Base-by-base conservation (phyloP, 2,888 invertebrate species). In the Schizaphis graminum region DNA sequence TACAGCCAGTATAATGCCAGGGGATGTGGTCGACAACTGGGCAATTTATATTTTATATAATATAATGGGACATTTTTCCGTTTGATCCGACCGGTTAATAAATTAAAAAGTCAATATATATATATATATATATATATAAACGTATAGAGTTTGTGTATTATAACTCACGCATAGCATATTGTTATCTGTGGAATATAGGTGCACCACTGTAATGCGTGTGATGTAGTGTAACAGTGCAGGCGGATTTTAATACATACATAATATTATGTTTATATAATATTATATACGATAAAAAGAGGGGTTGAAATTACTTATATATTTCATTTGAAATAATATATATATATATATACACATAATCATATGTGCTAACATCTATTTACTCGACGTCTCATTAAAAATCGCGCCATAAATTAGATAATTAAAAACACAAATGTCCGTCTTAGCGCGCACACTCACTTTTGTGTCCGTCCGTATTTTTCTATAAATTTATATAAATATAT, bases 361-460 rank as follows among this genome's bases (percentile, higher is more conserved):
- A 85, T 61, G n/a, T 8, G 21, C 88, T n/a, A 61, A 92, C 88
- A 92, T 41, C 53, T 89, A n/a, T n/a, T n/a, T n/a, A 88, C 77
- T 53, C 21, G 77, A 89, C 77, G 77, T 56, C 88, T 89, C 93
- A 89, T 93, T 93, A 93, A 93, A 93, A 89, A 89, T 77, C 56
- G 44, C 67, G 24, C 89, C 89, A 93, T 93, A 93, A 93, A 93
- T 93, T 84, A 89, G 77, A 89, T 89, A 93, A 93, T 93, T 89
- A 93, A 93, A 89, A 89, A 89, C 56, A 56, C 67, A 84, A 89
- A 89, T 26, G 77, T 77, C 53, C 85, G n/a, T 56, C 84, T 53
- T 41, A 26, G 35, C 56, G 56, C 0, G 24, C 4, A n/a, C n/a
- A 28, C 2, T 11, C 5, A 24, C 10, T 8, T 41, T 26, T 88